Conservation (phyloP, 2,888 invertebrate species). For the Callosobruchus maculatus region DNA sequence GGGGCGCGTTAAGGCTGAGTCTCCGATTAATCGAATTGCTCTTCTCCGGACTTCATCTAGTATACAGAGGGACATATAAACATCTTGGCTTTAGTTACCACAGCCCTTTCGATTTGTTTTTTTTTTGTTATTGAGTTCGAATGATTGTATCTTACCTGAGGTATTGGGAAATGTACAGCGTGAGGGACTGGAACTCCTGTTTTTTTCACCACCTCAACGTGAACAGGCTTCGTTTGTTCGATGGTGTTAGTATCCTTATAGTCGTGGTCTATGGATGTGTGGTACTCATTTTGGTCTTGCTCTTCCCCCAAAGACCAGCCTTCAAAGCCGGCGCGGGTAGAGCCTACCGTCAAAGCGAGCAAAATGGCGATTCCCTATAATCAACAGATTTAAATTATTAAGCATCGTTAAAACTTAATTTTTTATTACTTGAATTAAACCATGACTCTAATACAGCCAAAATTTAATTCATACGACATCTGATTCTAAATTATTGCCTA, state of each 20-base stretch:
- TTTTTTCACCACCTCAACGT: constrained; percentile 68
- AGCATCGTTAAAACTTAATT: too few species aligned
- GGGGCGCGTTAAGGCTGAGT: too few species aligned
- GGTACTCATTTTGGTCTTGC: constrained; percentile 41
- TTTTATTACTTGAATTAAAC: too few species aligned
- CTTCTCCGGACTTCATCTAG: too few species aligned
- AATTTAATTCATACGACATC: too few species aligned
- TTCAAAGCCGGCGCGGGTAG: neutral
- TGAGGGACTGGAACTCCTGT: constrained; percentile 70
- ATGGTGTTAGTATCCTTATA: constrained; percentile 54
- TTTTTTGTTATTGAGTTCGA: too few species aligned
- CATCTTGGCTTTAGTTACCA: too few species aligned
- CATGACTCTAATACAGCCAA: too few species aligned
- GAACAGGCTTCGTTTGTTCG: constrained; percentile 66
- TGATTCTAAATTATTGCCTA: too few species aligned
- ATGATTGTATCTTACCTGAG: constrained; percentile 46
- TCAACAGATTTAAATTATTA: neutral
- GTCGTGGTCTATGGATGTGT: constrained; percentile 49
- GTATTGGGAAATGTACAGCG: constrained; percentile 67
- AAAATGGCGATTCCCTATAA: constrained; percentile 2
- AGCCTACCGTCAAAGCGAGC: neutral
- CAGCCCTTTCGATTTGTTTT: too few species aligned
- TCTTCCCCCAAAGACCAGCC: constrained; percentile 1
- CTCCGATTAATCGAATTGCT: too few species aligned
- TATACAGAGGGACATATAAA: too few species aligned